Percentiles rank a stretch among this genome's conserved stretches.
phyloP scores from a whole-genome alignment of 2,888 invertebrate species.

The Polietes domitor region DNA sequence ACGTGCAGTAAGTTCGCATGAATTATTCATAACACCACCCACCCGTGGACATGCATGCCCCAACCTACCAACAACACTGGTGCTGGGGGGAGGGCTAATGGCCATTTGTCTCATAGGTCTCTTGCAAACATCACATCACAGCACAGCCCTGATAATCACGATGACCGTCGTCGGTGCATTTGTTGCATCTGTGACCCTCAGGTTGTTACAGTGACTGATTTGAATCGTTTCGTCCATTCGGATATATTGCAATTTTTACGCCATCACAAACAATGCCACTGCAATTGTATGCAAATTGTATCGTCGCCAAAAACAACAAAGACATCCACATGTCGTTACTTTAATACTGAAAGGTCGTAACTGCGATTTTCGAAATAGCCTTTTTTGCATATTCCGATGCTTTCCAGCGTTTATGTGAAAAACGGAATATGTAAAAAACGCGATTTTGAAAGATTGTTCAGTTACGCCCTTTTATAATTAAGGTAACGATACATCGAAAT shows the following conservation, averaged over 20 bases:
- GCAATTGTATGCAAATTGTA: constrained; percentile 47
- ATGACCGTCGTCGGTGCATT: neutral
- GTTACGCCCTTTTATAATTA: no score
- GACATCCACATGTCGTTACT: no score
- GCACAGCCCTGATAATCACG: neutral
- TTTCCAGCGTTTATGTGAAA: no score
- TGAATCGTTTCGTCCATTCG: constrained; percentile 36
- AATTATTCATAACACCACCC: constrained; percentile 8
- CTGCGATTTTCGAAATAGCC: no score
- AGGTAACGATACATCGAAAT: no score
- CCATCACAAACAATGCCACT: constrained; percentile 24
- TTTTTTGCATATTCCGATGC: no score
- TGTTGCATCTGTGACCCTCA: neutral
- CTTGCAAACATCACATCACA: neutral
- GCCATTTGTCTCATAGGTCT: constrained; percentile 7
- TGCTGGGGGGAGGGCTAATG: neutral
- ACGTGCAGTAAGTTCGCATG: neutral
- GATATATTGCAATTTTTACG: constrained; percentile 30
- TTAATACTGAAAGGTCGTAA: no score
- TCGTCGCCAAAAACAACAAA: no score
- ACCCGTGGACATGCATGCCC: neutral
- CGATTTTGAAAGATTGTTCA: no score
- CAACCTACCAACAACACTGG: neutral
- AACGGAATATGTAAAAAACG: no score
- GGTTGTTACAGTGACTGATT: constrained; percentile 30